Evolutionary conservation across 2,888 invertebrate species (phyloP).

Genomic region (Strigamia transsilvanica): DNA sequence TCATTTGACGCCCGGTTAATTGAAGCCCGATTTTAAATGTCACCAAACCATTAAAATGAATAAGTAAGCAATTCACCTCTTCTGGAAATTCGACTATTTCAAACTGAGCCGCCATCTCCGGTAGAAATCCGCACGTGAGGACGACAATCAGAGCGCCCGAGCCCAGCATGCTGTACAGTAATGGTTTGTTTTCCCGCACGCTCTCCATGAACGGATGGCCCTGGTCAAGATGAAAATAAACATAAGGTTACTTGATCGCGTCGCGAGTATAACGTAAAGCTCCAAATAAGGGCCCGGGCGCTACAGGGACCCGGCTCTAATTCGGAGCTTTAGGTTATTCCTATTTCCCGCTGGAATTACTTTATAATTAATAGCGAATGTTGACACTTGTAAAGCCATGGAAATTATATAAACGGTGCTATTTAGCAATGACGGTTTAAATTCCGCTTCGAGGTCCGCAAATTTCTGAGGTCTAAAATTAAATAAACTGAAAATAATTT

Average conservation of each 20-base stretch:
- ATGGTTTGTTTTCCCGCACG: conserved; percentile 86
- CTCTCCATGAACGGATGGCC: conserved; percentile 99
- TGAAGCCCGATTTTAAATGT: too few relatives aligned
- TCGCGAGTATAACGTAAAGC: too few relatives aligned
- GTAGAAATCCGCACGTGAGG: conserved; percentile 83
- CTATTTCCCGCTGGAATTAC: too few relatives aligned
- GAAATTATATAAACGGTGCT: conserved; percentile 99
- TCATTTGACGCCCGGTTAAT: too few relatives aligned
- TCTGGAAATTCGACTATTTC: conserved; percentile 94
- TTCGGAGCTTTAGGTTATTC: too few relatives aligned
- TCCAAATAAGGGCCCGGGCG: too few relatives aligned
- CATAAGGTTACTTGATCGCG: background rate
- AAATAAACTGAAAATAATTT: too few relatives aligned
- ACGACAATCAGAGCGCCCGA: conserved; percentile 84
- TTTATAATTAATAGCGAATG: conserved; percentile 98
- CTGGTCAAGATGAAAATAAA: conserved; percentile 67
- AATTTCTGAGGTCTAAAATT: conserved; percentile 59
- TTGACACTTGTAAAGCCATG: conserved; percentile 95
- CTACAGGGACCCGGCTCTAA: too few relatives aligned
- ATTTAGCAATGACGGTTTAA: conserved; percentile 93
- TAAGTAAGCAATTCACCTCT: conserved; percentile 77
- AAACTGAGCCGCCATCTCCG: conserved; percentile 87
- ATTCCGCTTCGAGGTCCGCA: conserved; percentile 79
- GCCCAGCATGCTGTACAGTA: conserved; percentile 87
- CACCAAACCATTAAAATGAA: too few relatives aligned